A percentile compares a stretch with the other conserved stretches of the same genome.
These are phyloP conservation scores for Epsilonema sp. DNA, from an alignment of 2,888 invertebrate genomes.

Conservation along the genomic window DNA sequence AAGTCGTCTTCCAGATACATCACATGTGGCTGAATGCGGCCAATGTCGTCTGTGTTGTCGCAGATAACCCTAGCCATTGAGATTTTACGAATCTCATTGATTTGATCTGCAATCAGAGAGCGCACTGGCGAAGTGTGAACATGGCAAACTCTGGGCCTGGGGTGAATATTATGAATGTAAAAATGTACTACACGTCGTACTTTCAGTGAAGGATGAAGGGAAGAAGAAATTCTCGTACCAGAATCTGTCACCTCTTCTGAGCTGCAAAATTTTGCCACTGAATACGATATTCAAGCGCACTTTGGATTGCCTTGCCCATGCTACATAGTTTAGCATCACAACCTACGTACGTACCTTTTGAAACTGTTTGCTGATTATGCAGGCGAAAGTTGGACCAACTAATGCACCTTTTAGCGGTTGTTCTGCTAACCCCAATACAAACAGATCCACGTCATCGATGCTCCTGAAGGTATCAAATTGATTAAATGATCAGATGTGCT, in stretches of 20 bases:
- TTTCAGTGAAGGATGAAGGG: conserved; percentile 21
- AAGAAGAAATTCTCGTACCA: conserved; percentile 23
- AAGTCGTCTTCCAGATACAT: conserved; percentile 23
- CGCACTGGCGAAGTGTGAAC: background rate
- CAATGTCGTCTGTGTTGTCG: conserved; percentile 22
- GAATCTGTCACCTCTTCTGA: conserved; percentile 9
- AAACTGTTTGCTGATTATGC: conserved; percentile 24
- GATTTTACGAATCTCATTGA: conserved; percentile 21
- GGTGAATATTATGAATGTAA: too few species aligned
- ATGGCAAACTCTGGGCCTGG: too few species aligned
- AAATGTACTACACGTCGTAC: background rate
- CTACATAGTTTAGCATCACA: too few species aligned
- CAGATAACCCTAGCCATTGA: conserved; percentile 23
- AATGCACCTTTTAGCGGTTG: conserved; percentile 19
- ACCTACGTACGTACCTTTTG: too few species aligned
- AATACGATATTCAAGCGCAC: too few species aligned
- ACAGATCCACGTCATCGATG: conserved; percentile 24
- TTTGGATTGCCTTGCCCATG: too few species aligned
- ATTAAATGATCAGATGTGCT: too few species aligned
- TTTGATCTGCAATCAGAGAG: conserved; percentile 12
- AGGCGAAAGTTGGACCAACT: conserved; percentile 25
- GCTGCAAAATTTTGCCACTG: background rate
- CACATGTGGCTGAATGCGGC: conserved; percentile 19
- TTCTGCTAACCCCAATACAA: conserved; percentile 25
- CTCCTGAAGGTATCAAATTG: conserved; percentile 1